Conservation (phyloP, 2,888 invertebrate genomes). For the Cryptocheilus praepositus region DNA sequence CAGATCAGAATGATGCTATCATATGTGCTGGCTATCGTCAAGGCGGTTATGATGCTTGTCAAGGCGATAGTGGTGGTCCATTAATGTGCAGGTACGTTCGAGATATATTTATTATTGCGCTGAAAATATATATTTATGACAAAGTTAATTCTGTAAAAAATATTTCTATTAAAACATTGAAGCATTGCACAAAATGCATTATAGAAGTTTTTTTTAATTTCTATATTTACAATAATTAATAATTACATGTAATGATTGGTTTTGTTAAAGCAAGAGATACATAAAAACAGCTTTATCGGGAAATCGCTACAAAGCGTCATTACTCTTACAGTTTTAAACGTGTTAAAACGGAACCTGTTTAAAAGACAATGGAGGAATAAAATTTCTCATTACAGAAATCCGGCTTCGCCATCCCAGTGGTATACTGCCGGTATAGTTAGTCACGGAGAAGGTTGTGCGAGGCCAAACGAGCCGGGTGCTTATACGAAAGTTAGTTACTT, state of each 20-base stretch:
- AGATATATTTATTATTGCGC: conserved; percentile 22
- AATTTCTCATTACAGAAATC: conserved; percentile 75
- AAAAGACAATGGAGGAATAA: neutral
- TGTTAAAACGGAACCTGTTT: too few species aligned
- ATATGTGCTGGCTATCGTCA: conserved; percentile 86
- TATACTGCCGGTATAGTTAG: conserved; percentile 90
- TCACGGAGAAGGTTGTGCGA: conserved; percentile 90
- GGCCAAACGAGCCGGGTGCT: conserved; percentile 87
- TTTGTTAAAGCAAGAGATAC: too few species aligned
- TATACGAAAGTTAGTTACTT: conserved; percentile 87
- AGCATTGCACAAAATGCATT: too few species aligned
- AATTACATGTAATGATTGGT: too few species aligned
- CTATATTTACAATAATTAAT: too few species aligned
- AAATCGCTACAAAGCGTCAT: too few species aligned
- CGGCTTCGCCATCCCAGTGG: conserved; percentile 82
- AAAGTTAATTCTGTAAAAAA: too few species aligned
- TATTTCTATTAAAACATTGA: too few species aligned
- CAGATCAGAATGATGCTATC: conserved; percentile 81
- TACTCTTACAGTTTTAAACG: too few species aligned
- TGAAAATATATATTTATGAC: too few species aligned
- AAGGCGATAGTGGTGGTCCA: conserved; percentile 91
- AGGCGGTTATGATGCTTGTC: conserved; percentile 91
- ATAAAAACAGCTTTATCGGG: too few species aligned
- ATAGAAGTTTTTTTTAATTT: too few species aligned
- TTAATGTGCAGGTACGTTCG: conserved; percentile 82